Conservation (phyloP, 2,888 invertebrate species). For the Dorcus parallelipipedus region DNA sequence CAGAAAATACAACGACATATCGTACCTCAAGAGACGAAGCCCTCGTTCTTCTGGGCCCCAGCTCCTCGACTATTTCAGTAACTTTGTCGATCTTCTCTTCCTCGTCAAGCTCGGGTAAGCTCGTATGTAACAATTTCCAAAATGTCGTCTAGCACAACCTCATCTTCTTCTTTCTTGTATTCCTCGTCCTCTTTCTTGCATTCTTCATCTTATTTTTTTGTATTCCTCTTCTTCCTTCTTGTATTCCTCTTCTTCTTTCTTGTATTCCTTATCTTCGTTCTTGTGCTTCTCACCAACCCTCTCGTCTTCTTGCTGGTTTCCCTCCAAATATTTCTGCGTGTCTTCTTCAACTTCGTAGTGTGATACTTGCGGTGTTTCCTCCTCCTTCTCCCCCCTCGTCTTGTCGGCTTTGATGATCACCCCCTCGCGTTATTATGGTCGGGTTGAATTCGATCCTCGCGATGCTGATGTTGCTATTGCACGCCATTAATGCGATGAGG, state of each 20-base stretch:
- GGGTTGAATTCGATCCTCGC: not conserved
- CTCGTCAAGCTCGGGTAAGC: not conserved
- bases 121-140: not conserved
- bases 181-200: conserved; percentile 27
- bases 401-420: conserved; percentile 6
- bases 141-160: conserved; percentile 19
- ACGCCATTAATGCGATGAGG: not conserved
- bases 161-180: not conserved
- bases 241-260: conserved; percentile 10
- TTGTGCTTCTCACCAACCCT: conserved; percentile 15
- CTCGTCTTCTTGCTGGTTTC: conserved; percentile 12
- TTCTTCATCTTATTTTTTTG: conserved; percentile 9
- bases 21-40: too few species aligned
- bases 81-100: not conserved
- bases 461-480: not conserved
- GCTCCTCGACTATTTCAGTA: too few species aligned
- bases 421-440: conserved; percentile 2
- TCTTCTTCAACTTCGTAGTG: conserved; percentile 7
- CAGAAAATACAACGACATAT: too few species aligned
- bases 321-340: conserved; percentile 7
- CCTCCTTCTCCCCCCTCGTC: conserved; percentile 13
- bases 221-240: conserved; percentile 13
- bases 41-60: too few species aligned
- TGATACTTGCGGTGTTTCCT: conserved; percentile 4
- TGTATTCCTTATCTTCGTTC: conserved; percentile 24